These are phyloP conservation scores for Nestor notabilis DNA, from an alignment of 2,113 vertebrate species.

Conservation along the genomic window DNA sequence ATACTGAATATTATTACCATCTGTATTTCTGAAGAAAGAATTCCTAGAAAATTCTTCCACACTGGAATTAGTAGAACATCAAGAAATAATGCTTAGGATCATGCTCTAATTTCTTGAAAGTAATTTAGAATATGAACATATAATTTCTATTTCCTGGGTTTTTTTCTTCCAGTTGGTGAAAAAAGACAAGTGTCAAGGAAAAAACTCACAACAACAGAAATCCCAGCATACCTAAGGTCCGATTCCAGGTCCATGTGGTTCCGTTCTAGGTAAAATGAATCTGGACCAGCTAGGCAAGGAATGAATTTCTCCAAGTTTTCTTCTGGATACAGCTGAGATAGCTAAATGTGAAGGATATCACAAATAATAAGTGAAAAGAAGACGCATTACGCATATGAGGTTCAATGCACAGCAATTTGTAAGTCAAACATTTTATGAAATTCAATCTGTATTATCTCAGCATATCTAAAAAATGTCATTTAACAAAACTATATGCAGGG, in stretches of 20 bases:
- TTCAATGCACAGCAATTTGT: background rate
- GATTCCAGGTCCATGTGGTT: conserved; percentile 82
- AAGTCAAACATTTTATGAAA: background rate
- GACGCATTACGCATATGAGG: background rate
- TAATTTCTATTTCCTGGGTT: background rate
- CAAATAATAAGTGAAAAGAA: background rate
- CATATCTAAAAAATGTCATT: background rate
- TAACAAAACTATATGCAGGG: background rate
- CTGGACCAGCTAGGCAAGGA: conserved; percentile 78
- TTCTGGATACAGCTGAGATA: conserved; percentile 82
- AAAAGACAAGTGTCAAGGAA: background rate
- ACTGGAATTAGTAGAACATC: background rate
- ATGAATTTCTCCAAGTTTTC: conserved; percentile 83
- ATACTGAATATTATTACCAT: conserved; percentile 12
- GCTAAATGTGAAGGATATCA: conserved; percentile 44
- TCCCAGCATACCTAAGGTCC: conserved; percentile 77
- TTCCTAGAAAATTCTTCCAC: background rate
- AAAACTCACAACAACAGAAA: background rate
- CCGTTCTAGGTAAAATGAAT: conserved; percentile 78
- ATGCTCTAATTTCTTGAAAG: background rate
- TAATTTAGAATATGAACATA: background rate
- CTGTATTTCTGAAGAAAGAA: conserved; percentile 3
- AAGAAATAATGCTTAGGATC: background rate
- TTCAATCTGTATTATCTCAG: background rate
- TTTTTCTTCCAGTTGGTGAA: background rate